A percentile compares a stretch with the other conserved stretches of the same genome.
These are phyloP conservation scores for Trachemys scripta DNA, from an alignment of 2,113 vertebrate genomes.

Conservation along the genomic window DNA sequence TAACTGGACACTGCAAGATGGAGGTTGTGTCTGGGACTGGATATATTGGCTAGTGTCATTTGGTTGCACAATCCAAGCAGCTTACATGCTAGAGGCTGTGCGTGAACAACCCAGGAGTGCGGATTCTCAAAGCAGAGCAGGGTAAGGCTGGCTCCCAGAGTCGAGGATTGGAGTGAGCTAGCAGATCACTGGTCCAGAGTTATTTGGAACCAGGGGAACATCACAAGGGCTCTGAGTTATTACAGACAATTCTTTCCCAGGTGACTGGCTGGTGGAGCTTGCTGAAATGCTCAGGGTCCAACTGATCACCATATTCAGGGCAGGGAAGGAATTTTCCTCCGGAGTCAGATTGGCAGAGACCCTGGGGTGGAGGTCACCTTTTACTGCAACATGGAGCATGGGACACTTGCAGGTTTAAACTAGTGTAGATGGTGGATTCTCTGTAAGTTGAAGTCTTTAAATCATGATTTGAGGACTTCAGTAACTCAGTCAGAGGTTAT, in stretches of 20 bases:
- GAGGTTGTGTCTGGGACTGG: too few relatives aligned
- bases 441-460: not conserved
- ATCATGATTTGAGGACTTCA: not conserved
- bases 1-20: too few relatives aligned
- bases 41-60: too few relatives aligned
- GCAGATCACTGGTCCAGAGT: too few relatives aligned
- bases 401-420: not conserved
- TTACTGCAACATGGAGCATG: not conserved
- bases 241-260: not conserved
- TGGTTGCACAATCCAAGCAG: too few relatives aligned
- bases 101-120: too few relatives aligned
- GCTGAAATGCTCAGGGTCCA: not conserved
- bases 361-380: not conserved
- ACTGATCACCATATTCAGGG: not conserved
- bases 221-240: not conserved
- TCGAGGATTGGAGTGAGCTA: too few relatives aligned
- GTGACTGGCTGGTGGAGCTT: not conserved
- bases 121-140: too few relatives aligned
- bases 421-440: not conserved
- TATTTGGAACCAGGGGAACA: too few relatives aligned
- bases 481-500: not conserved
- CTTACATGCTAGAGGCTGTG: too few relatives aligned
- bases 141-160: too few relatives aligned
- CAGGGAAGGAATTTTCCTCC: not conserved
- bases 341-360: too few relatives aligned